Evolutionary conservation across 2,888 invertebrate genomes (phyloP).

Genomic region (Calameuta filiformis): DNA sequence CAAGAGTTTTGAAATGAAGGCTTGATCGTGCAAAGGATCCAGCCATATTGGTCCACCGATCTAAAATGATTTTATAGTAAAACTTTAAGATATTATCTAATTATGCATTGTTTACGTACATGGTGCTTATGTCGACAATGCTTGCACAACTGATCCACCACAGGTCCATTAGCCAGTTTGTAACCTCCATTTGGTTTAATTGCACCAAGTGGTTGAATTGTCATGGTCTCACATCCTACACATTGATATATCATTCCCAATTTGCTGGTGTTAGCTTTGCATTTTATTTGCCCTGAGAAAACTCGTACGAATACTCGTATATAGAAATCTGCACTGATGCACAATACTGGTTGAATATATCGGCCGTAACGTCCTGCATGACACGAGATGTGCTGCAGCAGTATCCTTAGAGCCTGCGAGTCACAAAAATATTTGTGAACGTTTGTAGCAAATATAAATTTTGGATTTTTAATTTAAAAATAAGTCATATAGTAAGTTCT

Average conservation of each 20-base stretch:
- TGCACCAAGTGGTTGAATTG: constrained; percentile 81
- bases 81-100: constrained; percentile 14
- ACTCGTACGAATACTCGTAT: constrained; percentile 92
- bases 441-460: neutral
- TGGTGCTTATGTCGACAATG: constrained; percentile 83
- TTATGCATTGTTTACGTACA: constrained; percentile 66
- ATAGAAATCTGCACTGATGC: constrained; percentile 96
- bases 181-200: constrained; percentile 71
- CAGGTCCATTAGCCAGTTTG: constrained; percentile 77
- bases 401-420: constrained; percentile 86
- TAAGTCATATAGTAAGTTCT: neutral
- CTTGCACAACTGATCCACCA: constrained; percentile 75
- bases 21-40: constrained; percentile 82
- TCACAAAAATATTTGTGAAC: neutral
- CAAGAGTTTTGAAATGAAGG: constrained; percentile 80
- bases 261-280: constrained; percentile 89
- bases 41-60: constrained; percentile 96
- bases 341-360: constrained; percentile 90
- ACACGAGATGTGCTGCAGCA: constrained; percentile 88
- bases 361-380: constrained; percentile 94
- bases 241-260: constrained; percentile 91
- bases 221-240: constrained; percentile 86
- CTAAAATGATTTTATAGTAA: constrained; percentile 63
- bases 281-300: constrained; percentile 81
- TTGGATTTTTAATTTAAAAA: neutral